Conservation (phyloP, 2,113 vertebrate genomes). For the Phrynosoma blainvillii region DNA sequence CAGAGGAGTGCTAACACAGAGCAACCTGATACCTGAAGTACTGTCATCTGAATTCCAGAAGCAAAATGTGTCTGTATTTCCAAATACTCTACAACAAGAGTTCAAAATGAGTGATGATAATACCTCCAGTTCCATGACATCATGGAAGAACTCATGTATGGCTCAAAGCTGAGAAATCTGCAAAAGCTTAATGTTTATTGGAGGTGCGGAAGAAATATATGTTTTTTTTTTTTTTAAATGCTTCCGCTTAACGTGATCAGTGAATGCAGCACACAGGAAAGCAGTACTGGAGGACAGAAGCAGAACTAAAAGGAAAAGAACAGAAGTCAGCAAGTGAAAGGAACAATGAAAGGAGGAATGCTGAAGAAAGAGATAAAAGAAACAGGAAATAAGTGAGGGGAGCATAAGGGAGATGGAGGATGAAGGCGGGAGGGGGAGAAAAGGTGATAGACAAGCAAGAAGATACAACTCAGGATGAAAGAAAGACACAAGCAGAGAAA, state of each 20-base stretch:
- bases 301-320: conserved; percentile 43
- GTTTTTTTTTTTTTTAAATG: neutral
- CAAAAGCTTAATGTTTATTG: conserved; percentile 42
- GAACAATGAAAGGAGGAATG: conserved; percentile 54
- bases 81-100: neutral
- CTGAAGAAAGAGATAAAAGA: conserved; percentile 22
- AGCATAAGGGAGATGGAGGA: conserved; percentile 31
- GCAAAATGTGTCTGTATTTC: neutral
- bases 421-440: conserved; percentile 31
- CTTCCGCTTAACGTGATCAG: conserved; percentile 35
- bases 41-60: no score
- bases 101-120: neutral
- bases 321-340: conserved; percentile 35
- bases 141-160: neutral
- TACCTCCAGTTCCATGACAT: neutral
- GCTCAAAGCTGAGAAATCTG: conserved; percentile 47
- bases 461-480: conserved; percentile 16
- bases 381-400: neutral
- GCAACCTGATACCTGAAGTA: neutral
- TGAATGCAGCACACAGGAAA: conserved; percentile 30
- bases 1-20: neutral
- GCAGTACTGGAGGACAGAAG: conserved; percentile 23
- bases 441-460: conserved; percentile 44
- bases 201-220: conserved; percentile 46
- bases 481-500: conserved; percentile 39